Percentiles rank a stretch among this genome's conserved stretches.
These are phyloP conservation scores for Ganaspis brasiliensis DNA, from an alignment of 2,888 invertebrate genomes.

Conservation along the genomic window DNA sequence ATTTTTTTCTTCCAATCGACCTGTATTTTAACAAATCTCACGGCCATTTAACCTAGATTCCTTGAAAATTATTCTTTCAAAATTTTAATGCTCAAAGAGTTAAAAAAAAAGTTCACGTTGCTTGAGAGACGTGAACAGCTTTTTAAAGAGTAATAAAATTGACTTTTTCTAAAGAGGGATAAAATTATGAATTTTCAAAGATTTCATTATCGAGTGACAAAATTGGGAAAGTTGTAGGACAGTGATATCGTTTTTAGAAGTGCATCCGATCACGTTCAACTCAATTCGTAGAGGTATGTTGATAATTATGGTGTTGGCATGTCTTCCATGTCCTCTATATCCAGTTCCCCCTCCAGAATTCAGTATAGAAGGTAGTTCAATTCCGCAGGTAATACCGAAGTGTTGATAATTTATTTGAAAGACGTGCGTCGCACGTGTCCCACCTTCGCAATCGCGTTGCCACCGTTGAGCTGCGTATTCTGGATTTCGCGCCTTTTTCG, in stretches of 20 bases:
- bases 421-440: conserved; percentile 77
- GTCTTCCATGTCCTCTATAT: conserved; percentile 65
- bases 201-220: too few relatives aligned
- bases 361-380: conserved; percentile 12
- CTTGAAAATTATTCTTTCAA: not conserved
- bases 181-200: too few relatives aligned
- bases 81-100: not conserved
- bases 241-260: too few relatives aligned
- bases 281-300: conserved; percentile 48
- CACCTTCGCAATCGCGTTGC: conserved; percentile 67
- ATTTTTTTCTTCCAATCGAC: not conserved
- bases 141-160: not conserved
- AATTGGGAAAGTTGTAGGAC: too few relatives aligned
- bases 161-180: not conserved
- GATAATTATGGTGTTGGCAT: conserved; percentile 68
- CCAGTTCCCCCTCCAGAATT: not conserved
- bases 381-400: conserved; percentile 34
- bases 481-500: conserved; percentile 74
- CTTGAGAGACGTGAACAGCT: not conserved
- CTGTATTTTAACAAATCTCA: conserved; percentile 1
- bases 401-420: conserved; percentile 75
- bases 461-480: conserved; percentile 62
- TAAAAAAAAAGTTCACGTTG: not conserved
- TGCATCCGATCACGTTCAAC: conserved; percentile 30
- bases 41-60: not conserved